Base-by-base conservation (phyloP, 2,888 invertebrate genomes). In the Heteropelma amictum region DNA sequence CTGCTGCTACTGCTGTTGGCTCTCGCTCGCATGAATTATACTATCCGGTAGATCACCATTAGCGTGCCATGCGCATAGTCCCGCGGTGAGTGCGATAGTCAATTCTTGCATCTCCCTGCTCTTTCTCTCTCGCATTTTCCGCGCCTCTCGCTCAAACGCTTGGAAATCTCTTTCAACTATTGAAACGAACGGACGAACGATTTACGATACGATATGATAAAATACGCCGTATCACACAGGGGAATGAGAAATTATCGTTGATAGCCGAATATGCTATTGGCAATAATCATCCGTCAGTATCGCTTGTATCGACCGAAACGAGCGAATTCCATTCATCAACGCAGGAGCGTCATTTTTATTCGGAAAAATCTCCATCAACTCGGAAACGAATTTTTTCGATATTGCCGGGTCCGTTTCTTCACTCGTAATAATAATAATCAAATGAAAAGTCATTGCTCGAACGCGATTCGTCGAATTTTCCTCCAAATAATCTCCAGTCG, bases 21-120 rank as follows among this genome's bases (percentile, higher is more conserved):
- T 26, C 54, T 40, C 38, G 80, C 80, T 80, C 78, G 65, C 80
- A 83, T 81, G 80, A 84, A 81, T 84, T 84, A 84, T 84, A 81
- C 80, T 80, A 81, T 83, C 80, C 80, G 77, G 72, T 79, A 77
- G 81, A 83, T 81, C 80, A 75, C 82, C 78, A 82, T 84, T 84
- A 84, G 79, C 76, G 60, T 49, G 53, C 56, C 47, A 68, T 71
- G 65, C 71, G 67, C 61, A 49, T 54, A 42, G 68, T 23, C 56
- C 38, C 38, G 33, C 51, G 61, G 38, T 61, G 40, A 61, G 58
- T 42, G 65, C 54, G 60, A 69, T 69, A 51, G 53, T 49, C 40
- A 63, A 47, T 35, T 30, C 35, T 56, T 30, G 58, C 51, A 10
- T 63, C 51, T 35, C 42, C 28, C 30, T 47, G 12, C 61, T 7